These are phyloP conservation scores for Balearica regulorum DNA, from an alignment of 2,797 vertebrate species.

Conservation along the genomic window DNA sequence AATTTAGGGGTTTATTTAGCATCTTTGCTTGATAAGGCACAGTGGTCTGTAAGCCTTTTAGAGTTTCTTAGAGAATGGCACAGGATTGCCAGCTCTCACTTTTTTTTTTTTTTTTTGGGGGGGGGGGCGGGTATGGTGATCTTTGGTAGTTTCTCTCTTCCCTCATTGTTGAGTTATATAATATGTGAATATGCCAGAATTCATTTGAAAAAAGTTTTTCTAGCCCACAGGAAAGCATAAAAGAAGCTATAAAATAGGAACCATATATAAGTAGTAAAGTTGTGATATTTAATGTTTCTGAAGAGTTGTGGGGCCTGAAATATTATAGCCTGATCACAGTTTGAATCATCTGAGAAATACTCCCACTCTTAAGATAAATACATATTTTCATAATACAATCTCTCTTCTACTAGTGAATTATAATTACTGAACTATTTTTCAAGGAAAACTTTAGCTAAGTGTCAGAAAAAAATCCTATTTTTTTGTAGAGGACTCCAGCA, in stretches of 20 bases:
- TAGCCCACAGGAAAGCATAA: neutral
- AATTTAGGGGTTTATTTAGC: neutral
- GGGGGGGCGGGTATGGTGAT: neutral
- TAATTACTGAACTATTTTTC: neutral
- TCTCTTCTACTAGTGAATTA: neutral
- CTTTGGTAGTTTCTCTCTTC: neutral
- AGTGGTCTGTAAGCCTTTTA: neutral
- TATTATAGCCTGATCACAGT: neutral
- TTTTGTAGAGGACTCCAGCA: neutral
- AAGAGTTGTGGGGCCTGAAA: neutral
- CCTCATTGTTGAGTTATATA: neutral
- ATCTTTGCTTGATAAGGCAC: neutral
- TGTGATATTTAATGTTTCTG: conserved; percentile 18
- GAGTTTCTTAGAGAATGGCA: neutral
- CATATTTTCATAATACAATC: neutral
- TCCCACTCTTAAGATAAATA: neutral
- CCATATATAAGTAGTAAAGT: neutral
- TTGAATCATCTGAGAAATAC: neutral
- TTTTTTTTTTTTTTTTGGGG: neutral
- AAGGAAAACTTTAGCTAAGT: neutral
- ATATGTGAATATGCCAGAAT: neutral
- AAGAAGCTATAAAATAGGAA: neutral
- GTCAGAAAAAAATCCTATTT: neutral
- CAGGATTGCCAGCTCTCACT: neutral
- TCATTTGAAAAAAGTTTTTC: neutral